Evolutionary conservation across 2,888 invertebrate species (phyloP).

Genomic region (Allophyes oxyacanthae): DNA sequence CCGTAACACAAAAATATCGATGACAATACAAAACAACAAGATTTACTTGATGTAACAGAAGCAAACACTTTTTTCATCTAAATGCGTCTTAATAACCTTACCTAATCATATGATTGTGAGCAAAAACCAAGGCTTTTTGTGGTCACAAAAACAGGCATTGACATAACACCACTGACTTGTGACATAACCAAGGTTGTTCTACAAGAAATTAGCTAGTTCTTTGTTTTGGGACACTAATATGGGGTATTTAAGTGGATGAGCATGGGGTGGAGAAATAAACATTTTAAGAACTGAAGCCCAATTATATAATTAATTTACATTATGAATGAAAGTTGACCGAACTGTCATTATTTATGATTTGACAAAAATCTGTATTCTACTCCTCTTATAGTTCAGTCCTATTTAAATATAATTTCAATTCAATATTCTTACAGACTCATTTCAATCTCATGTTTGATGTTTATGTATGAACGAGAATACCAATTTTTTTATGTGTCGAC

Average conservation of each 20-base stretch:
- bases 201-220: conserved; percentile 26
- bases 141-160: conserved; percentile 44
- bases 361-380: no score
- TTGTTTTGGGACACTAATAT: conserved; percentile 15
- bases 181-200: conserved; percentile 43
- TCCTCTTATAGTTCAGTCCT: no score
- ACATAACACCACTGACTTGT: conserved; percentile 37
- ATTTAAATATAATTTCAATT: no score
- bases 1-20: background rate
- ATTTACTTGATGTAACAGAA: conserved; percentile 10
- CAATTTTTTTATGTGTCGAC: no score
- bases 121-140: conserved; percentile 41
- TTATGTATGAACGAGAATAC: no score
- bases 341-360: no score
- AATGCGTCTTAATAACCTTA: conserved; percentile 42
- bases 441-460: no score
- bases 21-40: conserved; percentile 2
- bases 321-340: no score
- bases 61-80: conserved; percentile 16
- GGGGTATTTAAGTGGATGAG: conserved; percentile 38
- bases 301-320: no score
- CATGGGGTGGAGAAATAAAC: conserved; percentile 1
- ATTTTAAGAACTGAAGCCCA: no score
- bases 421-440: no score
- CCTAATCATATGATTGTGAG: conserved; percentile 38